Conservation (phyloP, 2,888 invertebrate species). For the Neocrepidodera transversa region DNA sequence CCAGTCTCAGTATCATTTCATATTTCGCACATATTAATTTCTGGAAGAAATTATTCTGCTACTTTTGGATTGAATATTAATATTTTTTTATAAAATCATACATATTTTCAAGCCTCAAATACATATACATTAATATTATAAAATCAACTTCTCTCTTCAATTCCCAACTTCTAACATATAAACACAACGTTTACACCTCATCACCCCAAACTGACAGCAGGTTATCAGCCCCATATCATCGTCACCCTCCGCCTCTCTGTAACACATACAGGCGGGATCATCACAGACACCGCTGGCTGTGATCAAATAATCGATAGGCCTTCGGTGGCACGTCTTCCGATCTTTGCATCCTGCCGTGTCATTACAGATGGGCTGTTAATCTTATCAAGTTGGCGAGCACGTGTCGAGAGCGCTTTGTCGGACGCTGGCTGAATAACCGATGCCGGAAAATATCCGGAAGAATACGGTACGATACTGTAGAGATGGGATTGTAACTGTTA, state of each 20-base stretch:
- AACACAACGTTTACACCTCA: slow-evolving; percentile 40
- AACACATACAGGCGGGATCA: slow-evolving; percentile 24
- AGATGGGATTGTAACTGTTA: slow-evolving; percentile 10
- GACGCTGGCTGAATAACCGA: slow-evolving; percentile 47
- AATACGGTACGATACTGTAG: slow-evolving; percentile 40
- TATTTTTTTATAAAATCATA: too few species aligned
- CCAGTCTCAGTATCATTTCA: too few species aligned
- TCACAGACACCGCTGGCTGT: slow-evolving; percentile 47
- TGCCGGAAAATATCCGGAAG: slow-evolving; percentile 47
- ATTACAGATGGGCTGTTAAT: slow-evolving; percentile 53
- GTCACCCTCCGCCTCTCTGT: neutral
- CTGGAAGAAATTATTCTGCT: too few species aligned
- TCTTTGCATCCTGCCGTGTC: slow-evolving; percentile 53
- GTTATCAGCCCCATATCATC: slow-evolving; percentile 40
- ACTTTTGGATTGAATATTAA: too few species aligned
- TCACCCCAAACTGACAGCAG: slow-evolving; percentile 46
- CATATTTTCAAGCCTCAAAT: too few species aligned
- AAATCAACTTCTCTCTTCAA: too few species aligned
- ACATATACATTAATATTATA: too few species aligned
- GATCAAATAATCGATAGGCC: slow-evolving; percentile 46
- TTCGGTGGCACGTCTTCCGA: slow-evolving; percentile 48
- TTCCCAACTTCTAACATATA: too few species aligned
- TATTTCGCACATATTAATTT: too few species aligned
- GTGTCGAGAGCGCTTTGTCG: slow-evolving; percentile 49
- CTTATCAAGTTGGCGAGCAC: slow-evolving; percentile 52